Evolutionary conservation across 1,140 invertebrate species (phyloP).

Genomic region (Eulimnadia texana): DNA sequence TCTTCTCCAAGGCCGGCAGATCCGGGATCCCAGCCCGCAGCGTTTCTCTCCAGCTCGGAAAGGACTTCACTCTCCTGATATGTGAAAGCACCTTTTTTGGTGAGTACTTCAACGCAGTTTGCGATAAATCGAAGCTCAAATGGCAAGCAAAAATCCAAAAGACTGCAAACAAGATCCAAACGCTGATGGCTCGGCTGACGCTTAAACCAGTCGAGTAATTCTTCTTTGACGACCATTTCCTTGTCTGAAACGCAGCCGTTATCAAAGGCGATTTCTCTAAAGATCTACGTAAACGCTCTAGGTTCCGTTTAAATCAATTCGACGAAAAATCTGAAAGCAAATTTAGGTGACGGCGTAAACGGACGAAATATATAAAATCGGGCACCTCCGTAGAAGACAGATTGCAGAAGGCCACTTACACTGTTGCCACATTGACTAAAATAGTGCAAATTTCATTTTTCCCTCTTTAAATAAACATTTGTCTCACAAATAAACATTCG

Average conservation of each 20-base stretch:
- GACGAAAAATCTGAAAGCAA: background rate
- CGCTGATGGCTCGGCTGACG: conserved; percentile 82
- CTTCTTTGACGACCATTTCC: conserved; percentile 83
- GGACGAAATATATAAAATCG: background rate
- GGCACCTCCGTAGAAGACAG: background rate
- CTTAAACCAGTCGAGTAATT: conserved; percentile 34
- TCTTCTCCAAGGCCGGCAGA: conserved; percentile 39
- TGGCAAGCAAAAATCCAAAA: conserved; percentile 85
- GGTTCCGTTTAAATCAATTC: background rate
- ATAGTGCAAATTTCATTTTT: too few species aligned
- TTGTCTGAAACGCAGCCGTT: background rate
- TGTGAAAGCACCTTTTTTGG: conserved; percentile 48
- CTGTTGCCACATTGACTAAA: too few species aligned
- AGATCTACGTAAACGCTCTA: too few species aligned
- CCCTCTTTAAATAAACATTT: too few species aligned
- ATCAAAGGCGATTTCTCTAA: background rate
- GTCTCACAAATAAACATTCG: too few species aligned
- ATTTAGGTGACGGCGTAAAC: background rate
- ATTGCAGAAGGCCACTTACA: background rate
- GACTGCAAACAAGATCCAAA: conserved; percentile 84
- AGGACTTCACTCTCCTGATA: conserved; percentile 1
- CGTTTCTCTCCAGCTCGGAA: conserved; percentile 1
- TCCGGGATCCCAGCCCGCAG: conserved; percentile 16
- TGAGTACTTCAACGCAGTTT: conserved; percentile 78
- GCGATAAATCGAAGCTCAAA: conserved; percentile 85